A percentile compares a stretch with the other conserved stretches of the same genome.
These are phyloP conservation scores for Plotosus lineatus DNA, from an alignment of 2,113 vertebrate species.

Conservation along the genomic window DNA sequence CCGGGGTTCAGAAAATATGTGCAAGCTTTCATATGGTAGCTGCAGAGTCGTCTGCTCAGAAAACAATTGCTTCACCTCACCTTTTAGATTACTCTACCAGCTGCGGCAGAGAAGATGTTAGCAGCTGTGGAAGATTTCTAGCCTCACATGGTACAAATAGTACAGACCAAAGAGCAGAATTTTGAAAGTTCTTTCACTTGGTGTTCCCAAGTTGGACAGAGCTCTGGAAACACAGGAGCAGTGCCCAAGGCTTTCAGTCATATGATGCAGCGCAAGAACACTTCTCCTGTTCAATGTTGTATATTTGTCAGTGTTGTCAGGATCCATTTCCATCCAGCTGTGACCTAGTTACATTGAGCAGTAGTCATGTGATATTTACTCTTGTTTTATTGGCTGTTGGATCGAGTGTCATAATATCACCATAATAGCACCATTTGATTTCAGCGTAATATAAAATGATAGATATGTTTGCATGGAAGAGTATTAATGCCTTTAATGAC, in stretches of 20 bases:
- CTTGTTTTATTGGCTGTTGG: constrained; percentile 1
- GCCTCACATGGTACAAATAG: not conserved
- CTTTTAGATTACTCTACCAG: constrained; percentile 12
- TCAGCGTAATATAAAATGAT: not conserved
- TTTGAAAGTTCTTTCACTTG: constrained; percentile 8
- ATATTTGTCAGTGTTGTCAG: constrained; percentile 26
- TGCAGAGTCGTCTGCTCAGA: not conserved
- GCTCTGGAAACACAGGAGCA: constrained; percentile 22
- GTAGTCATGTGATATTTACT: constrained; percentile 2
- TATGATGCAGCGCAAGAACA: constrained; percentile 8
- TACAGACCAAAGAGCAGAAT: not conserved
- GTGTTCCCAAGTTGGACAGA: not conserved
- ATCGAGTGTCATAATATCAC: not conserved
- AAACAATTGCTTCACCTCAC: not conserved
- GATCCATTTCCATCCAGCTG: constrained; percentile 8
- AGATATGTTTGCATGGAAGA: not conserved
- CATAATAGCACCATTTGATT: not conserved
- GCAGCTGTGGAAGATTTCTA: constrained; percentile 35
- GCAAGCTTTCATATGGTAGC: not conserved
- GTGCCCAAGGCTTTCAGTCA: constrained; percentile 20
- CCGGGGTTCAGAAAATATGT: not conserved
- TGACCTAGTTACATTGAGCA: not conserved
- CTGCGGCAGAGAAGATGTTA: constrained; percentile 32
- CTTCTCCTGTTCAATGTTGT: not conserved
- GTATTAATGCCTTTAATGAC: not conserved